These are phyloP conservation scores for Gallirallus australis DNA, from an alignment of 2,797 vertebrate species.

Conservation along the genomic window DNA sequence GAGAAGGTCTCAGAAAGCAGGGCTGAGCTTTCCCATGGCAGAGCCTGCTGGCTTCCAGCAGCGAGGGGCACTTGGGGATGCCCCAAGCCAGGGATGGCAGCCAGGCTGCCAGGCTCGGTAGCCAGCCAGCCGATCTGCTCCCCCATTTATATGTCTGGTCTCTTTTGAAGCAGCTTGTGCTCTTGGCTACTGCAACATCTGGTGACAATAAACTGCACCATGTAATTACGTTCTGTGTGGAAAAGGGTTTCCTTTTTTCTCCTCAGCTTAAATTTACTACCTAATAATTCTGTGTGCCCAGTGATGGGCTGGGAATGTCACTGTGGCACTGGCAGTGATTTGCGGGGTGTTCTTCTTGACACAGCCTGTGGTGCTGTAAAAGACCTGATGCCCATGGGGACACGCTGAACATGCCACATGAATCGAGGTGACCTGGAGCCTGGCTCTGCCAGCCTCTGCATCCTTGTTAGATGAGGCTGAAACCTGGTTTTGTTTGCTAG, in stretches of 20 bases:
- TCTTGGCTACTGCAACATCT: conserved; percentile 21
- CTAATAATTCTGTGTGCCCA: background rate
- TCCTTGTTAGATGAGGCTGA: background rate
- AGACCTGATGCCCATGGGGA: background rate
- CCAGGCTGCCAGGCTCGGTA: background rate
- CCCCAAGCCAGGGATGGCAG: background rate
- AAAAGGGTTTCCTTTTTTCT: background rate
- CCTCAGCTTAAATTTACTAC: background rate
- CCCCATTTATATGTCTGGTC: background rate
- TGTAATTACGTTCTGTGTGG: background rate
- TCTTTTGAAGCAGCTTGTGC: conserved; percentile 30
- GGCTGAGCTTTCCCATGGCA: background rate
- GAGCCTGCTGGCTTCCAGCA: background rate
- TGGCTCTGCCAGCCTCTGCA: background rate
- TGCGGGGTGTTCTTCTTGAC: background rate
- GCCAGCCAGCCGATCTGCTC: conserved; percentile 16
- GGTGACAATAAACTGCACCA: background rate
- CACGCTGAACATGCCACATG: accelerated
- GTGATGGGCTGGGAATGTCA: background rate
- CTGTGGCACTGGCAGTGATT: background rate
- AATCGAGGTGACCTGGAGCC: accelerated
- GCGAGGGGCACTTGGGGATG: background rate
- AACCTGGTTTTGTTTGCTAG: conserved; percentile 43
- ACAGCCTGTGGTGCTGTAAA: background rate
- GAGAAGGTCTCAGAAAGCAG: background rate